Base-by-base conservation (phyloP, 1,140 invertebrate genomes). In the Atta colombica region DNA sequence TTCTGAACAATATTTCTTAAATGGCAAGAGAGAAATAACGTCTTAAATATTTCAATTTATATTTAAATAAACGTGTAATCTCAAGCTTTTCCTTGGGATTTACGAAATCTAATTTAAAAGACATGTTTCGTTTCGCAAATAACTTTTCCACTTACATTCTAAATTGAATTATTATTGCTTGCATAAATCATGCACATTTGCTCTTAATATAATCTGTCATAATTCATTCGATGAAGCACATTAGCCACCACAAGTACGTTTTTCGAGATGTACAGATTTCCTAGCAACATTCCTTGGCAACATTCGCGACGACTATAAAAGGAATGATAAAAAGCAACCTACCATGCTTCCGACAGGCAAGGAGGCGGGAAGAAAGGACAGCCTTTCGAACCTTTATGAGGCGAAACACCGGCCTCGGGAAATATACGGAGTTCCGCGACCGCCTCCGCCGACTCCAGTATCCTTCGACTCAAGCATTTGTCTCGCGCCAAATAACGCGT, bases 401-500 rank as follows among this genome's bases (percentile, higher is more conserved):
- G 74, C 89, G 77, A 89, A 88, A 87, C 71, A 89, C 74, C 69
- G 69, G 63, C 63, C 12, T n/a, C 16, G 10, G 53, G 51, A 80
- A 81, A 88, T 90, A 91, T 88, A 87, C 81, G 84, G n/a, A 77
- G 49, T 82, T 63, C 51, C 81, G 63, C 86, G 69, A 74, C 5
- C 45, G 63, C 66, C 86, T 78, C 84, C 69, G n/a, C 66, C 55
- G 39, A 63, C 21, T 63, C 39, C 74, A 45, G 21, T 87, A 55
- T 89, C 81, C 69, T 86, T 88, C 87, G 87, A 88, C 89, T 91
- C 88, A 81, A 86, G 75, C 92, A 90, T 92, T 92, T 92, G 86
- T 92, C 92, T 92, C 84, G 65, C 66, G 84, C 86, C 91, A 92
- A 92, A 92, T 92, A 92, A 92, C 86, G 91, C 92, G 91, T 92